Evolutionary conservation across 2,113 vertebrate species (phyloP), one percentile per base, ranked within the genome.

Genomic region (Amblyornis subalaris): DNA sequence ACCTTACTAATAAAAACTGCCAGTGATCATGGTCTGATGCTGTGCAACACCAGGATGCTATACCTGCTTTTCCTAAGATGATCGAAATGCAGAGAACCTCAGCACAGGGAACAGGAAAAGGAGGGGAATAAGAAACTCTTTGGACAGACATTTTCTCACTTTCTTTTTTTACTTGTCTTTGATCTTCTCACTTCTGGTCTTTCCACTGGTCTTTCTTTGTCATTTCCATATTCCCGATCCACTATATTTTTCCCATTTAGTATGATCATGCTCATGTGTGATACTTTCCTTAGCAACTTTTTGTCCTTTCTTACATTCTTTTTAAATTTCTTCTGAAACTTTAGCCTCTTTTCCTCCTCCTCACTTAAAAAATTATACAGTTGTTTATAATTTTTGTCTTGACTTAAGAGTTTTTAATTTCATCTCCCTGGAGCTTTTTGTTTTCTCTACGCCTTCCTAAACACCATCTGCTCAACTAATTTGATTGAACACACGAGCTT

Each of bases 381-480:
- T 5, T 53, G 8, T 29, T 53, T 47, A 35, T 51, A 48, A 28
- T 45, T 81, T 70, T n/a, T 60, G 4, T n/a, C 44, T 25, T 50
- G 3, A 26, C 23, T 76, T 66, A 65, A n/a, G 36, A 55, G 13
- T 22, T 89, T 83, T 77, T 48, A 25, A 71, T 80, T 89, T 84
- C 1, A 50, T 71, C 72, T 75, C 66, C 26, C 65, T 72, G n/a
- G 5, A 89, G 80, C 3, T n/a, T 90, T 89, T 88, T 86, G 24
- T 85, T 93, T 92, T 87, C 48, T 69, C 28, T 28, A 3, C 61
- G 24, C 29, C 36, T 91, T 83, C 51, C 36, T 69, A 85, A 96
- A 89, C 45, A 89, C 44, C 77, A 91, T 64, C 73, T 90, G 76
- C 60, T 83, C 57, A 84, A 50, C 12, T 78, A 78, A 94, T 75